These are phyloP conservation scores for Colletes collaris DNA, from an alignment of 2,888 invertebrate species.

Conservation along the genomic window DNA sequence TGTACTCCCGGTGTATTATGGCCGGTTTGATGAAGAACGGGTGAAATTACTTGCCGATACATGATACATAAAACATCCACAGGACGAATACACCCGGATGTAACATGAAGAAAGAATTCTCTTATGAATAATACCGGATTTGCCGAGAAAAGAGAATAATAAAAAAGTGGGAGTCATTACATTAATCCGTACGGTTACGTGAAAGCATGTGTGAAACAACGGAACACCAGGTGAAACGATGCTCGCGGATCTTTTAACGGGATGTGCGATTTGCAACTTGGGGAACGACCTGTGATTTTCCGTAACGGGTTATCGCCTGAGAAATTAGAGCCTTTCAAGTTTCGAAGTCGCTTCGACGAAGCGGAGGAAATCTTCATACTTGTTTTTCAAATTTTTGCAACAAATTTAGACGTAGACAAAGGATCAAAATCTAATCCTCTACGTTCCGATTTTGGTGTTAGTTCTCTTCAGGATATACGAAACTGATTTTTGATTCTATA, in stretches of 20 bases:
- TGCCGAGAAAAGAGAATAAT: background rate
- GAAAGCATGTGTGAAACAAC: slow-evolving; percentile 12
- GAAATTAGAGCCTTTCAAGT: slow-evolving; percentile 6
- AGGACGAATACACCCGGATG: background rate
- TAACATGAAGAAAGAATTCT: slow-evolving; percentile 17
- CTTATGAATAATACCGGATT: slow-evolving; percentile 25
- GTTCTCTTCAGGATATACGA: no score
- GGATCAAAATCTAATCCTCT: no score
- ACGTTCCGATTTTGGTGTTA: no score
- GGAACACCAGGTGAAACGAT: slow-evolving; percentile 9
- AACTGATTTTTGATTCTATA: no score
- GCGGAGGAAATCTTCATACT: no score
- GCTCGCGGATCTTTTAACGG: slow-evolving; percentile 41
- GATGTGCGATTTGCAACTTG: slow-evolving; percentile 34
- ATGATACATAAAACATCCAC: slow-evolving; percentile 19
- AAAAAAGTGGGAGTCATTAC: slow-evolving; percentile 29
- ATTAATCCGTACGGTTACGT: slow-evolving; percentile 34
- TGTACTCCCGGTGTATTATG: slow-evolving; percentile 42
- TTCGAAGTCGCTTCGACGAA: background rate
- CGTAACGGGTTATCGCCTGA: slow-evolving; percentile 29
- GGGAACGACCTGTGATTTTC: slow-evolving; percentile 29
- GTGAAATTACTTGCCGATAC: slow-evolving; percentile 41
- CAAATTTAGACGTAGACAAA: no score
- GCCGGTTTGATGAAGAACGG: slow-evolving; percentile 46
- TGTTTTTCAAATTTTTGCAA: no score